Conservation (phyloP, 1,140 invertebrate genomes). For the Bombyx mori region ASM3026992v2 NC_085114.1:10199001-10199500, state of each 20-base stretch:
- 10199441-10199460: conserved; percentile 81
- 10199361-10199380: conserved; percentile 67
- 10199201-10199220: conserved; percentile 75
- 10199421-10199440: conserved; percentile 91
- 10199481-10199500: conserved; percentile 79
- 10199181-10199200: conserved; percentile 60
- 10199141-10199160: conserved; percentile 89
- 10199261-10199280: conserved; percentile 88
- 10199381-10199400: conserved; percentile 90
- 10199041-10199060: background rate
- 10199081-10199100: conserved; percentile 88
- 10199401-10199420: conserved; percentile 91
- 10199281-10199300: conserved; percentile 91
- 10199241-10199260: conserved; percentile 91
- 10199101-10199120: conserved; percentile 76
- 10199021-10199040: background rate
- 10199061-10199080: conserved; percentile 81
- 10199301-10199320: conserved; percentile 26
- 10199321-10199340: too few species aligned
- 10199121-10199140: conserved; percentile 88
- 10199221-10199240: conserved; percentile 79
- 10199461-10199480: conserved; percentile 65
- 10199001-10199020: background rate
- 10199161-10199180: conserved; percentile 78
- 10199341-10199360: too few species aligned